Evolutionary conservation across 92 coral and sea anemone genomes (phyloP).

Genomic region (Bergia puertoricense): DNA sequence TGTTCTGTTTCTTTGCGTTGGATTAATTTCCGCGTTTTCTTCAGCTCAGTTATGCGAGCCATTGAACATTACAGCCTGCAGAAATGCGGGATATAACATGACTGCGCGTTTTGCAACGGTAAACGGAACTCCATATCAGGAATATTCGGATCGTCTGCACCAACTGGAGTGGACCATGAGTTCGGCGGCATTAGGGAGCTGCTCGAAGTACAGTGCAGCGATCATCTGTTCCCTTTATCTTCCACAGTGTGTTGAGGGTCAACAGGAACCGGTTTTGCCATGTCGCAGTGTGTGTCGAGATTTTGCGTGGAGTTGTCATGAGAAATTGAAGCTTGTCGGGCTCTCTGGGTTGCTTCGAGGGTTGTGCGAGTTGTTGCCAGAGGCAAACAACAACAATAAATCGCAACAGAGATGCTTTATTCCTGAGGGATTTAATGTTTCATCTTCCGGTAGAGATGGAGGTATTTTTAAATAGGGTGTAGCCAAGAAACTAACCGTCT

Average conservation of each 20-base stretch:
- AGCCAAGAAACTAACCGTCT: not conserved
- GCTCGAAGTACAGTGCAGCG: not conserved
- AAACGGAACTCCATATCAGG: not conserved
- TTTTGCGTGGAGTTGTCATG: not conserved
- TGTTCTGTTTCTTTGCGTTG: not conserved
- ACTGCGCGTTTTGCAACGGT: slow-evolving; percentile 7
- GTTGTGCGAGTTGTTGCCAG: slow-evolving; percentile 28
- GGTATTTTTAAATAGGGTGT: not conserved
- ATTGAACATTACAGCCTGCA: slow-evolving; percentile 1
- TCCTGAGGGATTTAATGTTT: slow-evolving; percentile 13
- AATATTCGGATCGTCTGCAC: not conserved
- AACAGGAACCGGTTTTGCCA: slow-evolving; percentile 20
- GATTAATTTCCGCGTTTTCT: not conserved
- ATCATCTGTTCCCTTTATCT: slow-evolving; percentile 6
- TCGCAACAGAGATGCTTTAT: not conserved
- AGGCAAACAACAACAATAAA: not conserved
- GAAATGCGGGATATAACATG: slow-evolving; percentile 8
- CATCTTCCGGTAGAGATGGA: not conserved
- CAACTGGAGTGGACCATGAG: not conserved
- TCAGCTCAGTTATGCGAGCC: slow-evolving; percentile 19
- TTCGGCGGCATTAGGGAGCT: not conserved
- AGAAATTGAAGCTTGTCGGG: not conserved
- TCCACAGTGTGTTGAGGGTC: slow-evolving; percentile 22
- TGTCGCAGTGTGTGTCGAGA: slow-evolving; percentile 30
- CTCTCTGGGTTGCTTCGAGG: not conserved